phyloP scores from a whole-genome alignment of 1,140 invertebrate species.

The Camponotus vicinus region DNA sequence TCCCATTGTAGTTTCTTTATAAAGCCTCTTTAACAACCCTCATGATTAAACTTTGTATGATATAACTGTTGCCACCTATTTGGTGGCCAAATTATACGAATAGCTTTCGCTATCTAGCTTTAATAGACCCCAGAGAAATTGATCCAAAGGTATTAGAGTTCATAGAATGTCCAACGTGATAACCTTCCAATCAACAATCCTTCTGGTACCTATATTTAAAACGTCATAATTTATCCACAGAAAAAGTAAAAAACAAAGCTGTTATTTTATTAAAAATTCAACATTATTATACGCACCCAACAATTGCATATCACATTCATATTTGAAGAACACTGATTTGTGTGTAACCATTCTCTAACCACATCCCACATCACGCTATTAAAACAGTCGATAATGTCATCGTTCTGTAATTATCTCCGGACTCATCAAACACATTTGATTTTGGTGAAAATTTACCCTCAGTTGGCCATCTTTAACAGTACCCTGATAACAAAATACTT shows the following conservation, averaged over 20 bases:
- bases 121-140: conserved; percentile 93
- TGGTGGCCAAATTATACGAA: conserved; percentile 96
- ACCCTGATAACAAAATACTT: too few relatives aligned
- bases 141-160: conserved; percentile 98
- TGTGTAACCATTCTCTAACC: too few relatives aligned
- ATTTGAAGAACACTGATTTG: conserved; percentile 87
- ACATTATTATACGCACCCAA: background rate
- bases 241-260: background rate
- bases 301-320: background rate
- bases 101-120: conserved; percentile 91
- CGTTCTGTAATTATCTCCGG: too few relatives aligned
- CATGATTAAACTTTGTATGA: conserved; percentile 88
- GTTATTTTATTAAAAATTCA: background rate
- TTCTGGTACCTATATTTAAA: conserved; percentile 88
- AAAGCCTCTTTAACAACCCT: conserved; percentile 91
- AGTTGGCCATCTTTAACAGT: too few relatives aligned
- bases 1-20: conserved; percentile 91
- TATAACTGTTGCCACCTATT: conserved; percentile 92
- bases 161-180: conserved; percentile 93
- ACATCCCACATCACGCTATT: too few relatives aligned
- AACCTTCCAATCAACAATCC: conserved; percentile 98
- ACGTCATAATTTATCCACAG: background rate
- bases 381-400: too few relatives aligned
- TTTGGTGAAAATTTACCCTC: too few relatives aligned
- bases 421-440: too few relatives aligned